Base-by-base conservation (phyloP, 1,140 invertebrate genomes). In the Papilio glaucus region DNA sequence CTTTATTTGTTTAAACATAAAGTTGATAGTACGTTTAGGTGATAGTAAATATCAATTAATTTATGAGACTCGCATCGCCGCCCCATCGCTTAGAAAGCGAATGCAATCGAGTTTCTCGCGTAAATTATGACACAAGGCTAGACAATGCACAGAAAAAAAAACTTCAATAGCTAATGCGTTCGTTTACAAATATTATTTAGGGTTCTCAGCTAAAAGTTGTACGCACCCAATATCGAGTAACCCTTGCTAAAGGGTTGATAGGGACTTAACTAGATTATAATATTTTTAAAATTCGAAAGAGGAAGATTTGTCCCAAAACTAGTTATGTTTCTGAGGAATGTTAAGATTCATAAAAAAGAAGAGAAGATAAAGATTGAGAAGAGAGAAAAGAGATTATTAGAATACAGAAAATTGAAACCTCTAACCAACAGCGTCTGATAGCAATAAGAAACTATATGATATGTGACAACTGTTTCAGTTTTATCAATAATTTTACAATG, bases 151-250 rank as follows among this genome's bases (percentile, higher is more conserved):
- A 74, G 81, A 81, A 86, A 89, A 88, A n/a, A 89, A 91, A 87
- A 75, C 80, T 85, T 86, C 78, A 90, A 89, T 87, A 85, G 86
- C 89, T 92, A 91, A 92, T 92, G 86, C 85, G 91, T 90, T 88
- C 90, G 90, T 91, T 92, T 84, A 90, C 83, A 90, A 90, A 90
- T 87, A 89, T 91, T 90, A 90, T 91, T 91, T 88, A 83, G 87
- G 87, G 87, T 92, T 88, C 83, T 87, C 79, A 79, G 89, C 82
- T 81, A 81, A 85, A 87, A 80, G 85, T 69, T 88, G 88, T 89
- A 87, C 80, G 79, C 86, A 90, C 88, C 86, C 89, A 90, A 90
- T 86, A 75, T 88, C 75, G 74, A 61, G 63, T 78, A 80, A 84
- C 81, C 84, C 79, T 85, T 77, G n/a, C 53, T 63, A 9, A 77